Base-by-base conservation (phyloP, 2,113 vertebrate genomes). In the Perccottus glenii region DNA sequence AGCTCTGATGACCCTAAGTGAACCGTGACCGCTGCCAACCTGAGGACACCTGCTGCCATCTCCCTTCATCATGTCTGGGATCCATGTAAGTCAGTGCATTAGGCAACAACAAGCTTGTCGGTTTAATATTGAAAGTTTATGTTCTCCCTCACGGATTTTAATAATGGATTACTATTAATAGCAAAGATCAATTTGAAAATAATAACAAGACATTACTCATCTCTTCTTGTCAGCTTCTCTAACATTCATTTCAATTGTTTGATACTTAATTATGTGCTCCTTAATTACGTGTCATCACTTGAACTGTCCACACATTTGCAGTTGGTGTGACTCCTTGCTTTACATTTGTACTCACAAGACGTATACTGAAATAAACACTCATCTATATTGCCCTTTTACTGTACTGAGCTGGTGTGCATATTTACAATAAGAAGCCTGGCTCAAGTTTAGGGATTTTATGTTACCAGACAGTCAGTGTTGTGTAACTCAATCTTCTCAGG, bases 1-100 rank as follows among this genome's bases (percentile, higher is more conserved):
- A 91, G 90, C 85, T 90, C 91, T 90, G 81, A 92, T 92, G 91
- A 80, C 91, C 83, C 85, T 55, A 81, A 70, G 72, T 90, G 77
- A 88, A 77, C 83, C 81, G 65, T 90, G 82, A 90, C 82, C 77
- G 64, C 75, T 78, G 53, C 82, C 85, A 70, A 69, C 82, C 82
- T 59, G 82, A 90, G 89, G 89, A 88, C 80, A 74, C 83, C 83
- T 75, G 80, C 81, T 84, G 77, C 85, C 71, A 77, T 50, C 56
- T 75, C 83, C 86, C 82, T 70, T 84, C 83, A 89, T 66, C 82
- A 92, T 92, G 90, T 89, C 89, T 82, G 90, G 87, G 81, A 87
- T 90, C 74, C 89, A 89, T 27, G 90, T 92, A 77, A 88, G 87
- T 75, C 5, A 40, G 57, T 9, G 19, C 19, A 15, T 40, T 40